phyloP scores from a whole-genome alignment of 2,113 vertebrate species.

The Oreochromis spilurus region DNA sequence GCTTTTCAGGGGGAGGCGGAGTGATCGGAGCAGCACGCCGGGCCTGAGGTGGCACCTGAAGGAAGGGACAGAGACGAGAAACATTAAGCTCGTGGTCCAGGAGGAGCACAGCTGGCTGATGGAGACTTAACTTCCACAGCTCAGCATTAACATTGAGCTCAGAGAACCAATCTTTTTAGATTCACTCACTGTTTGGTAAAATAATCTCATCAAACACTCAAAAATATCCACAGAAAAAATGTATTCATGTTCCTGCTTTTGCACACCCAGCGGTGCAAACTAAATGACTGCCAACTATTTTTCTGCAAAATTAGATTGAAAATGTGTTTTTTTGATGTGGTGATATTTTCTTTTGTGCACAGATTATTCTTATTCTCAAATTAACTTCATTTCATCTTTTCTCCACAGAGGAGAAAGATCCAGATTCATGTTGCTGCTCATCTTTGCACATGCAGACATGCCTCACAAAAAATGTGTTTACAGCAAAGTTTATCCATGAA shows the following conservation, averaged over 20 bases:
- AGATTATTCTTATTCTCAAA: not conserved
- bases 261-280: too few species aligned
- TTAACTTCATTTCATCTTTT: not conserved
- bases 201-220: not conserved
- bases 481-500: not conserved
- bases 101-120: not conserved
- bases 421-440: not conserved
- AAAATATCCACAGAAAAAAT: not conserved
- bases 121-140: not conserved
- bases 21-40: conserved; percentile 81
- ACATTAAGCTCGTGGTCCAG: not conserved
- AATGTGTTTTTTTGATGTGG: not conserved
- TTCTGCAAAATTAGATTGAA: not conserved
- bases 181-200: not conserved
- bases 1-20: conserved; percentile 90
- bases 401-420: not conserved
- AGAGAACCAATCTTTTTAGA: not conserved
- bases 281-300: not conserved
- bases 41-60: conserved; percentile 84
- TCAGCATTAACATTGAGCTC: not conserved
- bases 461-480: not conserved
- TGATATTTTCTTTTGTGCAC: not conserved
- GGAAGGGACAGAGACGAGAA: not conserved
- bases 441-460: not conserved
- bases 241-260: not conserved